Conservation (phyloP, 2,797 vertebrate genomes). For the Chrysocyon brachyurus region DNA sequence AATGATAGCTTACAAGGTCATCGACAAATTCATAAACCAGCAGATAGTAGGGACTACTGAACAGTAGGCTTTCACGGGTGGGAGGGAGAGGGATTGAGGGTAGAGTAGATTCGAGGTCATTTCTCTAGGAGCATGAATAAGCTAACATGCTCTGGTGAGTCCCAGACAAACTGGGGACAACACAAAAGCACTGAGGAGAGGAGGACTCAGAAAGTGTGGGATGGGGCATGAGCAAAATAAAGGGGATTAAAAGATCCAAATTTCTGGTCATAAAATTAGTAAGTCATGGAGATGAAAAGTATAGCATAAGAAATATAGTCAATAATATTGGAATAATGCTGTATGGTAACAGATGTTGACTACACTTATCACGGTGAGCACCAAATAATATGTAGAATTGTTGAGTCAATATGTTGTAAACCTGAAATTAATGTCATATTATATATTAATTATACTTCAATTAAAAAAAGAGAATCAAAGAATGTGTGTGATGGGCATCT, state of each 20-base stretch:
- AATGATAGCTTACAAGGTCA: not conserved
- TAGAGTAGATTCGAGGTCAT: not conserved
- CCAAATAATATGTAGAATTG: not conserved
- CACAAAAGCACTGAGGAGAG: not conserved
- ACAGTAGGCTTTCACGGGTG: not conserved
- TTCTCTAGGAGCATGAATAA: not conserved
- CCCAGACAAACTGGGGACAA: not conserved
- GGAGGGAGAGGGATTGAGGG: not conserved
- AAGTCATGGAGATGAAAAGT: not conserved
- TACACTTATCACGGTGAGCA: not conserved
- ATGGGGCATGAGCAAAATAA: not conserved
- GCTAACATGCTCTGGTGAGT: not conserved
- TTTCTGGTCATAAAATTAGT: not conserved
- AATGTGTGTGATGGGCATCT: not conserved
- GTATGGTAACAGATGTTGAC: not conserved
- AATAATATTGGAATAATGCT: not conserved
- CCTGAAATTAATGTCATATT: not conserved
- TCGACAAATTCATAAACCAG: not conserved
- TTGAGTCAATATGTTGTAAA: not conserved
- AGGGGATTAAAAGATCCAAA: not conserved
- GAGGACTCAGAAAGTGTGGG: not conserved
- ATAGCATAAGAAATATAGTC: not conserved
- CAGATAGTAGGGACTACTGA: not conserved
- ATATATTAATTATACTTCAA: not conserved
- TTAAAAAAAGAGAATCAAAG: not conserved